These are phyloP conservation scores for Carapus acus DNA, from an alignment of 2,797 vertebrate species.

Conservation along the genomic window DNA sequence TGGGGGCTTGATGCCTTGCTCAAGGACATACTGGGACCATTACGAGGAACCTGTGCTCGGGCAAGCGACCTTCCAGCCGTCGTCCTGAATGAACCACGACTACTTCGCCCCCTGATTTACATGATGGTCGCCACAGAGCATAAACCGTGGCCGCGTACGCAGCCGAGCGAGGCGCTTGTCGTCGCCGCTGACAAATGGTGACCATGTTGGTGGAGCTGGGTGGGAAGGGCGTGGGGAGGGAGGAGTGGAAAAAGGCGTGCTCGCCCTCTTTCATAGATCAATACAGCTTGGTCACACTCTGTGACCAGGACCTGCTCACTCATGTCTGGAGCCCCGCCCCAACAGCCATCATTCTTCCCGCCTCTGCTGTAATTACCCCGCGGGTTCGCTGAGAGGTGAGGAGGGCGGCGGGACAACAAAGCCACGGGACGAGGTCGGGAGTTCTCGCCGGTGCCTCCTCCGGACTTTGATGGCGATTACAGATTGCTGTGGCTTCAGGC, in stretches of 20 bases:
- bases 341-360: slow-evolving; percentile 10
- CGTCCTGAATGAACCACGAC: neutral
- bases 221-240: slow-evolving; percentile 27
- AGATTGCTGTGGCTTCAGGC: slow-evolving; percentile 44
- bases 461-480: slow-evolving; percentile 65
- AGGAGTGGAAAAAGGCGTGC: slow-evolving; percentile 27
- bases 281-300: slow-evolving; percentile 36
- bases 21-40: too few species aligned
- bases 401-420: slow-evolving; percentile 43
- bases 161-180: slow-evolving; percentile 3
- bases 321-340: slow-evolving; percentile 22
- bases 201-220: slow-evolving; percentile 11
- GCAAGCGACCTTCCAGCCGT: too few species aligned
- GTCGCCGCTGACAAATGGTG: slow-evolving; percentile 30
- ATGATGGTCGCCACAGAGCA: slow-evolving; percentile 10
- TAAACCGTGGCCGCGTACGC: slow-evolving; percentile 1
- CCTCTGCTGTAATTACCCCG: slow-evolving; percentile 27
- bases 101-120: slow-evolving; percentile 17
- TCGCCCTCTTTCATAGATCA: slow-evolving; percentile 53
- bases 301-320: slow-evolving; percentile 31
- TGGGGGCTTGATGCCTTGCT: too few species aligned
- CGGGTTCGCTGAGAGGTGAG: slow-evolving; percentile 28
- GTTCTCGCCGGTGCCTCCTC: slow-evolving; percentile 43
- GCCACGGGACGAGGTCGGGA: slow-evolving; percentile 35
- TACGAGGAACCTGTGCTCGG: too few species aligned